A percentile compares a stretch with the other conserved stretches of the same genome.
These are phyloP conservation scores for Andrena camellia DNA, from an alignment of 2,888 invertebrate genomes.

Conservation along the genomic window DNA sequence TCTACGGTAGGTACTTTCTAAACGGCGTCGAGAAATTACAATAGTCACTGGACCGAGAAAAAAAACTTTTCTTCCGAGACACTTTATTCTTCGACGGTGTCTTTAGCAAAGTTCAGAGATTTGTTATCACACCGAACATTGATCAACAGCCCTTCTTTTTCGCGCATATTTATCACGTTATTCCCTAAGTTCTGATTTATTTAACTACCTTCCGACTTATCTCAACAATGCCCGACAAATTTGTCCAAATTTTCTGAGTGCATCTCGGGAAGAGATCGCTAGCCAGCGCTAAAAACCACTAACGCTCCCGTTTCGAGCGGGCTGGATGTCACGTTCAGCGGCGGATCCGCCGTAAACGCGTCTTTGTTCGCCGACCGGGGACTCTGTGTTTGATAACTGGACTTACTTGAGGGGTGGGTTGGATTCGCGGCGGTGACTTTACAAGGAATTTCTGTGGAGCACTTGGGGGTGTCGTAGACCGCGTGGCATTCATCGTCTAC, in stretches of 20 bases:
- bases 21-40: slow-evolving; percentile 24
- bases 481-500: slow-evolving; percentile 59
- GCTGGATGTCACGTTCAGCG: slow-evolving; percentile 20
- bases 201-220: not conserved
- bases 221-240: no score
- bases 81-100: not conserved
- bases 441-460: slow-evolving; percentile 59
- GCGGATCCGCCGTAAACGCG: slow-evolving; percentile 10
- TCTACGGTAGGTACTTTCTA: slow-evolving; percentile 1
- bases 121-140: not conserved
- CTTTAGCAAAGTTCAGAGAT: not conserved
- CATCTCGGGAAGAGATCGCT: not conserved
- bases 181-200: not conserved
- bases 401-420: not conserved
- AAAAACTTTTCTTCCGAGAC: not conserved
- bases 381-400: slow-evolving; percentile 33
- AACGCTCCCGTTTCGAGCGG: not conserved
- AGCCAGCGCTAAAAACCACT: slow-evolving; percentile 1
- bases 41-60: slow-evolving; percentile 2
- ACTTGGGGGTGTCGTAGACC: slow-evolving; percentile 61
- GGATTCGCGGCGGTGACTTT: slow-evolving; percentile 37
- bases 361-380: slow-evolving; percentile 19
- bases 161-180: not conserved
- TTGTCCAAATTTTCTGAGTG: no score
- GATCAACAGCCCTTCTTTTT: not conserved